Evolutionary conservation across 1,140 invertebrate genomes (phyloP).

Genomic region (Cyclina sinensis): DNA sequence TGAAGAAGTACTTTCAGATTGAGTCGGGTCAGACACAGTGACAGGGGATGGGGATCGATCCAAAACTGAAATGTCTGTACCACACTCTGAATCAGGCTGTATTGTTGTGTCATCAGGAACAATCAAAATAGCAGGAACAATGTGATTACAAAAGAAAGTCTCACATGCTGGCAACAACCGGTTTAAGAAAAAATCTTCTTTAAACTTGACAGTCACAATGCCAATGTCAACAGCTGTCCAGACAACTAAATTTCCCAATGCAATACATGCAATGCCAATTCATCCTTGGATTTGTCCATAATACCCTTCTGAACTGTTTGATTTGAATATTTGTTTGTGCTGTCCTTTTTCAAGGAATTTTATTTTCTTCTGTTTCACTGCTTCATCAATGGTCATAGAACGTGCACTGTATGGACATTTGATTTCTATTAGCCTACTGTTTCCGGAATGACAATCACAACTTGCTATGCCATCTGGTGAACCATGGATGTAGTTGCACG

Average conservation of each 20-base stretch:
- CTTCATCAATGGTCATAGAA: background rate
- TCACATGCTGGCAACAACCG: background rate
- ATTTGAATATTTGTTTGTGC: background rate
- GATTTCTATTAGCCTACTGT: background rate
- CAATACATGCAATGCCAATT: slow-evolving; percentile 1
- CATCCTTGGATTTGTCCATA: slow-evolving; percentile 19
- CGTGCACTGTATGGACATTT: slow-evolving; percentile 18
- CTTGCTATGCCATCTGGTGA: slow-evolving; percentile 9
- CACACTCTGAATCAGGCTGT: no score
- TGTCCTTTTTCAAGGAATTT: slow-evolving; percentile 19
- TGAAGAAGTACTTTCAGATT: no score
- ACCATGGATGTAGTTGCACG: background rate
- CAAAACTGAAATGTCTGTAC: no score
- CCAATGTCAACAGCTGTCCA: background rate
- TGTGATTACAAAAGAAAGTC: background rate
- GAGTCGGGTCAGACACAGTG: background rate
- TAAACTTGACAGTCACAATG: background rate
- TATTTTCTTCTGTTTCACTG: background rate
- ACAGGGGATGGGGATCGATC: background rate
- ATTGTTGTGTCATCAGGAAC: background rate
- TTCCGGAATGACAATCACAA: background rate
- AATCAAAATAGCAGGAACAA: background rate
- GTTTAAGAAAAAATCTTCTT: background rate
- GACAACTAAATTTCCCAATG: background rate
- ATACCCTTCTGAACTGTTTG: slow-evolving; percentile 2